Evolutionary conservation across 2,888 invertebrate genomes (phyloP).

Genomic region (Cetonia aurata): DNA sequence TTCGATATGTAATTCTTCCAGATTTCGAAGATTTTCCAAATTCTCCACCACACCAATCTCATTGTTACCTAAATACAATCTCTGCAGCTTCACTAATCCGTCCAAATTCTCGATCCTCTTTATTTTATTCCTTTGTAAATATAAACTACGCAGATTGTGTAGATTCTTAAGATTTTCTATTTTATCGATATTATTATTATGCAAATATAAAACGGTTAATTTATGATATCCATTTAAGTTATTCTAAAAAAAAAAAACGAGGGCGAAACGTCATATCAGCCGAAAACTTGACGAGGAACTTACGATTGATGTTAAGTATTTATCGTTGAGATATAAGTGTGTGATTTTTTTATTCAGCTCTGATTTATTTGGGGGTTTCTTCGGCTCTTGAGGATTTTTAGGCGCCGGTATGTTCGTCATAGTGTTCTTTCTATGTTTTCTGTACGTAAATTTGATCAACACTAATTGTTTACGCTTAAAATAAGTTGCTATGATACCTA

Average conservation of each 20-base stretch:
- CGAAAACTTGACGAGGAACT: slow-evolving; percentile 57
- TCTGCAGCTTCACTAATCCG: slow-evolving; percentile 75
- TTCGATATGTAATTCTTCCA: slow-evolving; percentile 78
- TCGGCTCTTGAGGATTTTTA: slow-evolving; percentile 31
- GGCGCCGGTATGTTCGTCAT: background rate
- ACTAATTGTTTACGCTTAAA: background rate
- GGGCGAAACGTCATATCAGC: background rate
- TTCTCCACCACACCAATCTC: slow-evolving; percentile 78
- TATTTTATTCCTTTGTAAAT: slow-evolving; percentile 86
- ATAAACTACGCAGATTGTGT: slow-evolving; percentile 74
- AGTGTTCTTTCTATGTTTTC: background rate
- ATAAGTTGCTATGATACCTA: too few relatives aligned
- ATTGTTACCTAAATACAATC: slow-evolving; percentile 82
- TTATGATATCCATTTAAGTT: slow-evolving; percentile 64
- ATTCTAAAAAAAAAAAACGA: slow-evolving; percentile 54
- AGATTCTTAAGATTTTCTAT: slow-evolving; percentile 71
- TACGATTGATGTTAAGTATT: slow-evolving; percentile 71
- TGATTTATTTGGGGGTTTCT: slow-evolving; percentile 22
- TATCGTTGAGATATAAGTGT: slow-evolving; percentile 73
- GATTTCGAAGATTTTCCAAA: slow-evolving; percentile 70
- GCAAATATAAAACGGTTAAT: slow-evolving; percentile 74
- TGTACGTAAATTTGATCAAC: slow-evolving; percentile 17
- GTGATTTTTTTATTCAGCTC: slow-evolving; percentile 56
- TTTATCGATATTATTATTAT: slow-evolving; percentile 73
- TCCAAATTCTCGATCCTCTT: slow-evolving; percentile 79